A percentile compares a stretch with the other conserved stretches of the same genome.
Conservation (phyloP, 2,113 vertebrate genomes). For the Hucho hucho region DNA sequence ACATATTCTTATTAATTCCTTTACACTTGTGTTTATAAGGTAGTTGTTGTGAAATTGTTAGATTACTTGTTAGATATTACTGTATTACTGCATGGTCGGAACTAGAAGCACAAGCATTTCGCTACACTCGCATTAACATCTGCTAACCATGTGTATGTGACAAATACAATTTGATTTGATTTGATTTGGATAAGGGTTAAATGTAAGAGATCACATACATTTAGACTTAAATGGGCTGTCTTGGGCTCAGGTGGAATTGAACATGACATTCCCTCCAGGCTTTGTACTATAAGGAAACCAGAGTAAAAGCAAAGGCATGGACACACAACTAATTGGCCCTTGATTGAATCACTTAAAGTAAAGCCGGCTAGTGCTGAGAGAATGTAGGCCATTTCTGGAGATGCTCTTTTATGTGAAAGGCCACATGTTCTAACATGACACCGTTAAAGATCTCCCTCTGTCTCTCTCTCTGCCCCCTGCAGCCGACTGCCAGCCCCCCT, state of each 20-base stretch:
- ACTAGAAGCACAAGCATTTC: no score
- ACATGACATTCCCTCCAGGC: constrained; percentile 52
- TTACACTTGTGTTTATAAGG: no score
- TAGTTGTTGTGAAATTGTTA: no score
- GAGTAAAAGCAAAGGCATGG: constrained; percentile 19
- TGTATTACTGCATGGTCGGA: no score
- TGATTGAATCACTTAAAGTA: constrained; percentile 59
- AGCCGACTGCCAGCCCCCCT: constrained; percentile 80
- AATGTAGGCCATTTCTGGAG: constrained; percentile 43
- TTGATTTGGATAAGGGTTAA: no score
- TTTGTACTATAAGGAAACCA: constrained; percentile 33
- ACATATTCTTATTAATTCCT: no score
- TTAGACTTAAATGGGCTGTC: constrained; percentile 55
- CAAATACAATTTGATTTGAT: no score
- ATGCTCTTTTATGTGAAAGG: constrained; percentile 31
- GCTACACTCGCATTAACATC: no score
- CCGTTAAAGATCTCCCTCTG: constrained; percentile 19
- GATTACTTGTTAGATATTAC: no score
- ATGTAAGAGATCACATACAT: constrained; percentile 53
- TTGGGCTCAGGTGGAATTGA: constrained; percentile 50
- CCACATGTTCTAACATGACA: constrained; percentile 44
- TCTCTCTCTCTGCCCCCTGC: constrained; percentile 25
- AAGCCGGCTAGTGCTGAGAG: constrained; percentile 31
- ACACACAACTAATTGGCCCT: constrained; percentile 51
- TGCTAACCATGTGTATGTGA: no score